phyloP scores from a whole-genome alignment of 23 tunicate genomes.

The Trididemnum clinides region DNA sequence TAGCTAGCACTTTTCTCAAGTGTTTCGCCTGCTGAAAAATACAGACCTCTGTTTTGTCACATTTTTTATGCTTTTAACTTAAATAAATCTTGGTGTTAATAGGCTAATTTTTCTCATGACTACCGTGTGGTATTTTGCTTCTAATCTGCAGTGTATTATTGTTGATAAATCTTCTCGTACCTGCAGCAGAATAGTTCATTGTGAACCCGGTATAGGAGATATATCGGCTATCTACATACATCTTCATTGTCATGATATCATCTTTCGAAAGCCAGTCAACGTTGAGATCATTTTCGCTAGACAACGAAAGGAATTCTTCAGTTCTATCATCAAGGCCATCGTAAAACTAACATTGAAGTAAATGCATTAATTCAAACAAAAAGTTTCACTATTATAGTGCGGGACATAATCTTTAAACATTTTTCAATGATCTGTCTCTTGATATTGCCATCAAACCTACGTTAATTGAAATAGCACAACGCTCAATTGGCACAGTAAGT shows the following conservation, averaged over 20 bases:
- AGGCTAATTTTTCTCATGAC: no score
- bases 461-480: no score
- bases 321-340: background rate
- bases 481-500: no score
- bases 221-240: background rate
- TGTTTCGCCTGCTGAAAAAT: no score
- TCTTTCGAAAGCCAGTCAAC: background rate
- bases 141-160: no score
- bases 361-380: background rate
- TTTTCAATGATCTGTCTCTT: no score
- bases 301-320: background rate
- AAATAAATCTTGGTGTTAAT: no score
- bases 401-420: background rate
- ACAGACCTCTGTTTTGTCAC: no score
- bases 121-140: no score
- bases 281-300: background rate
- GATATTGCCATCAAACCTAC: no score
- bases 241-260: background rate
- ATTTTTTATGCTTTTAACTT: no score
- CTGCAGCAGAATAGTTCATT: background rate
- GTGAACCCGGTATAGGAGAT: constrained; percentile 3
- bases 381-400: background rate
- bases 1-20: no score
- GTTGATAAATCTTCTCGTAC: background rate
- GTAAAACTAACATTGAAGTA: background rate